These are phyloP conservation scores for Ctena decussata DNA, from an alignment of 2,888 invertebrate species.

Conservation along the genomic window DNA sequence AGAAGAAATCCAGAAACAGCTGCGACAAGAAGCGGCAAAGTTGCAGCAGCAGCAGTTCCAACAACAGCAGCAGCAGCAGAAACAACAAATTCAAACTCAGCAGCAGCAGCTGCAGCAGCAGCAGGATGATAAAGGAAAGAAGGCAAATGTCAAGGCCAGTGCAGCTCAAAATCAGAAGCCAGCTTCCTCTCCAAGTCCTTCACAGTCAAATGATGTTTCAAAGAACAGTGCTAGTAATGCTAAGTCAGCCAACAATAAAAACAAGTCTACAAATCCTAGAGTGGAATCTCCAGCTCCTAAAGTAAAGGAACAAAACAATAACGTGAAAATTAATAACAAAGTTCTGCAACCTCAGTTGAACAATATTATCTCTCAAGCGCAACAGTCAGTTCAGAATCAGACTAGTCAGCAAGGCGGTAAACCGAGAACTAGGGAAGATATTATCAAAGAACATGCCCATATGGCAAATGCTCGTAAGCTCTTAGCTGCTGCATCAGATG, in stretches of 20 bases:
- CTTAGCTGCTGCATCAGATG: not conserved
- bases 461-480: no score
- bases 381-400: conserved; percentile 10
- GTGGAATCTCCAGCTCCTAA: not conserved
- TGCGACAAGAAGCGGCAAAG: conserved; percentile 47
- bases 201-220: conserved; percentile 2
- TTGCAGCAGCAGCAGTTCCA: conserved; percentile 54
- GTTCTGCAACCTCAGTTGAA: not conserved
- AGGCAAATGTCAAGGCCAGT: conserved; percentile 14
- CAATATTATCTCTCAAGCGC: not conserved
- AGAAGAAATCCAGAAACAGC: conserved; percentile 51
- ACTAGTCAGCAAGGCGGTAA: not conserved
- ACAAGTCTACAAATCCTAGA: not conserved
- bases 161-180: not conserved
- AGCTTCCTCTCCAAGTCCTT: not conserved
- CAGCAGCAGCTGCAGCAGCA: conserved; percentile 38
- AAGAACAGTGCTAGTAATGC: not conserved
- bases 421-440: not conserved
- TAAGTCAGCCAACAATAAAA: not conserved
- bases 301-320: conserved; percentile 7
- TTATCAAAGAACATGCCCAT: not conserved
- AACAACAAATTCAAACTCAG: conserved; percentile 21
- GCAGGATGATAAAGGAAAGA: conserved; percentile 24
- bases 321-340: conserved; percentile 6
- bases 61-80: conserved; percentile 23